phyloP scores from a whole-genome alignment of 2,113 vertebrate species.

The Mixornis gularis region DNA sequence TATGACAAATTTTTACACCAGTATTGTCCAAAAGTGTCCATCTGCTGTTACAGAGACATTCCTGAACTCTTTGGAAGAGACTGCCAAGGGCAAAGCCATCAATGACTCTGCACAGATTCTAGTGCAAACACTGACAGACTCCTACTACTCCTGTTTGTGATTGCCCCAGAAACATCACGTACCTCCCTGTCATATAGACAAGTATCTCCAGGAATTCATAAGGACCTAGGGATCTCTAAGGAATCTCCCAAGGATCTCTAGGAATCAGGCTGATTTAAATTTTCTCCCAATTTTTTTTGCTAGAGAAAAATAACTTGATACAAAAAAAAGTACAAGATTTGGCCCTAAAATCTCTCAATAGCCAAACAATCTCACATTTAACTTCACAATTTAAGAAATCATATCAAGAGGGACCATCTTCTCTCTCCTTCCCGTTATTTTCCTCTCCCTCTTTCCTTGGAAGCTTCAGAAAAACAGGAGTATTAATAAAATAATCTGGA shows the following conservation, averaged over 20 bases:
- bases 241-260: background rate
- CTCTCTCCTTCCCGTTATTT: background rate
- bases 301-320: background rate
- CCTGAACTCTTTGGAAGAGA: background rate
- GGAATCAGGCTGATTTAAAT: background rate
- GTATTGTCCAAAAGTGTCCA: background rate
- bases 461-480: background rate
- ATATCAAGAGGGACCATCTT: background rate
- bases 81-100: background rate
- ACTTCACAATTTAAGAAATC: background rate
- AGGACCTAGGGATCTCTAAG: background rate
- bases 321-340: background rate
- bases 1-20: background rate
- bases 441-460: background rate
- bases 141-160: background rate
- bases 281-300: background rate
- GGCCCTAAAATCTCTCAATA: background rate
- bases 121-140: background rate
- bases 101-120: background rate
- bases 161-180: background rate
- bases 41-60: background rate
- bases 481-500: background rate
- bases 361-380: background rate
- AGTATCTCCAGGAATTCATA: background rate
- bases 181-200: background rate